Base-by-base conservation (phyloP, 2,888 invertebrate genomes). In the Lepidochitona cinerea region DNA sequence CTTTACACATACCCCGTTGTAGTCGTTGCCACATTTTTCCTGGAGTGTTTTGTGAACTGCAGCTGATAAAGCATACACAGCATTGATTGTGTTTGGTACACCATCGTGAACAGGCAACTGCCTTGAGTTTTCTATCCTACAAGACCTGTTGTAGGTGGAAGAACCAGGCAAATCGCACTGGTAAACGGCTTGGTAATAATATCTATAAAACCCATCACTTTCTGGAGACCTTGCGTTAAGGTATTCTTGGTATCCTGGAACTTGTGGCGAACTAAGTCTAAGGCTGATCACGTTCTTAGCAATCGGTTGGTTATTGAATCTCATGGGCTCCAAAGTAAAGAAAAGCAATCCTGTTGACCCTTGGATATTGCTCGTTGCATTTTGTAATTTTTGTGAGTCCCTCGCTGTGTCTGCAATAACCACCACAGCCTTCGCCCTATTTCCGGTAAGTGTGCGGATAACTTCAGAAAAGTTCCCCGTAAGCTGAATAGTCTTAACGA, bases 51-150 rank as follows among this genome's bases (percentile, higher is more conserved):
- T 79, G 59, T 90, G 88, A 9, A 90, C 78, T 3, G 89, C 91
- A 37, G 84, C 85, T 3, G 87, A 87, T n/a, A 89, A 77, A 4
- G 90, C 84, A 71, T 89, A 87, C 1, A 91, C 89, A 7, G 90
- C 86, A 73, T 90, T 89, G 53, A 91, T 89, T 12, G 88, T 89
- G 6, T 89, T 85, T 4, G 88, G 75, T 0, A 88, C 83, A 33
- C 81, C 9, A 29, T 14, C 29, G 32, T 59, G 29, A 4, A 23
- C 59, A 1, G 59, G 59, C 4, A 59, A 29, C 4, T 18, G 14
- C 18, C 2, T 23, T 23, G 18, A 23, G 29, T 4, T 14, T 59
- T 29, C 32, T 14, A 29, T 26, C 3, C 4, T 32, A 9, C 59
- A 59, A 29, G 59, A 4, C 12, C 29, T 59, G 23, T 59, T 23